Conservation (phyloP, 2,113 vertebrate genomes). For the Copsychus sechellarum region DNA sequence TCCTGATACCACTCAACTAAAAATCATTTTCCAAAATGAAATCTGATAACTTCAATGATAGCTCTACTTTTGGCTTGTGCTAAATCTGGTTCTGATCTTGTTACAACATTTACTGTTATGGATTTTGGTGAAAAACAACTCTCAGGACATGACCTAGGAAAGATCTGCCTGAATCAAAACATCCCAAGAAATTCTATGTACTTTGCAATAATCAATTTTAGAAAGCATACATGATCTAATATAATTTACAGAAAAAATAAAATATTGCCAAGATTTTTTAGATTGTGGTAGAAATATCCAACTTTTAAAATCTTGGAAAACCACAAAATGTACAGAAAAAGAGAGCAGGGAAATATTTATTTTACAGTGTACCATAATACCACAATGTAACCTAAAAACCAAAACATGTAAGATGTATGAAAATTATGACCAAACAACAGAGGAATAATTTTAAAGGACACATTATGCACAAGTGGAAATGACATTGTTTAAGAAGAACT, state of each 20-base stretch:
- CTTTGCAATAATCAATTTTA: not conserved
- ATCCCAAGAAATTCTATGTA: not conserved
- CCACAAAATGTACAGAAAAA: not conserved
- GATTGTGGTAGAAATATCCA: not conserved
- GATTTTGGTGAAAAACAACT: not conserved
- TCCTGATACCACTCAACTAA: not conserved
- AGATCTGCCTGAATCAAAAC: not conserved
- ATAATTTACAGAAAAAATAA: not conserved
- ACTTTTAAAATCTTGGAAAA: not conserved
- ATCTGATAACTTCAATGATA: not conserved
- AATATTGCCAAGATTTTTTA: not conserved
- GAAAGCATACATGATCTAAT: not conserved
- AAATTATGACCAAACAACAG: not conserved
- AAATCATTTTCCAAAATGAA: not conserved
- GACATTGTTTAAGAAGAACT: not conserved
- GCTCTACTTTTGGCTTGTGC: not conserved
- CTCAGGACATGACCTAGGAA: not conserved
- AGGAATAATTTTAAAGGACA: not conserved
- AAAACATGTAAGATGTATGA: not conserved
- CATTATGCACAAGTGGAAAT: not conserved
- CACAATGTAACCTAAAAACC: not conserved
- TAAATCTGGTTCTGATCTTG: not conserved
- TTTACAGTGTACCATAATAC: not conserved
- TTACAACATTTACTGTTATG: rapidly evolving
- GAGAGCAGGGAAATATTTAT: not conserved